Conservation (phyloP, 2,888 invertebrate species). For the Charanyca ferruginea region DNA sequence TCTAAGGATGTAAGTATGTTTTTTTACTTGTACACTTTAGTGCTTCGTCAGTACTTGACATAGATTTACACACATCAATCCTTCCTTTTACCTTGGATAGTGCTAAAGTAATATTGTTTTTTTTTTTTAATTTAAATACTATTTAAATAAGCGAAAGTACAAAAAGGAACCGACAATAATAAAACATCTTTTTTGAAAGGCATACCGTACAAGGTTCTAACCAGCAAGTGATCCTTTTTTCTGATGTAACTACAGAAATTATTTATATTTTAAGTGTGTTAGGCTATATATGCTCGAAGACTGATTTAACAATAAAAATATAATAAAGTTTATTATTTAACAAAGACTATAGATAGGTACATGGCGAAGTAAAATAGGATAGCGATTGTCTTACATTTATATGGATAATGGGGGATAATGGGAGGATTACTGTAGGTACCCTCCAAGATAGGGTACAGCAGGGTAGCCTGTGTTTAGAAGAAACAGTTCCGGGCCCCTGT, state of each 20-base stretch:
- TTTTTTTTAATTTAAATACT: not conserved
- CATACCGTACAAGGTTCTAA: not conserved
- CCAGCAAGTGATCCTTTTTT: not conserved
- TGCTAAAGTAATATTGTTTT: not conserved
- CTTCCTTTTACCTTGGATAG: not conserved
- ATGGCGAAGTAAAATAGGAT: too few species aligned
- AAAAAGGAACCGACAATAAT: not conserved
- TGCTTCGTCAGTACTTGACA: slow-evolving; percentile 17
- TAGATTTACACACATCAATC: slow-evolving; percentile 4
- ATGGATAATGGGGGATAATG: too few species aligned
- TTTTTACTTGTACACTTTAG: slow-evolving; percentile 22
- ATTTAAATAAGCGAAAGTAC: not conserved
- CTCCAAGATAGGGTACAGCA: too few species aligned
- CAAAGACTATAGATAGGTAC: too few species aligned
- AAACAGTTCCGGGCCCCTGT: too few species aligned
- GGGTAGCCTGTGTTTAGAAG: too few species aligned
- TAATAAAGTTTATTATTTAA: too few species aligned
- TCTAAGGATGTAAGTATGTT: not conserved
- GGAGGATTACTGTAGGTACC: too few species aligned
- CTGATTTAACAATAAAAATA: too few species aligned
- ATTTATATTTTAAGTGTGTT: too few species aligned
- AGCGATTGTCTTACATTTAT: too few species aligned
- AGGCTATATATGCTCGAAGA: too few species aligned
- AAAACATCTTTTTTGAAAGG: not conserved
- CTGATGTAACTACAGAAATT: not conserved